These are phyloP conservation scores for Papilio elwesi DNA, from an alignment of 2,888 invertebrate genomes.

Conservation along the genomic window DNA sequence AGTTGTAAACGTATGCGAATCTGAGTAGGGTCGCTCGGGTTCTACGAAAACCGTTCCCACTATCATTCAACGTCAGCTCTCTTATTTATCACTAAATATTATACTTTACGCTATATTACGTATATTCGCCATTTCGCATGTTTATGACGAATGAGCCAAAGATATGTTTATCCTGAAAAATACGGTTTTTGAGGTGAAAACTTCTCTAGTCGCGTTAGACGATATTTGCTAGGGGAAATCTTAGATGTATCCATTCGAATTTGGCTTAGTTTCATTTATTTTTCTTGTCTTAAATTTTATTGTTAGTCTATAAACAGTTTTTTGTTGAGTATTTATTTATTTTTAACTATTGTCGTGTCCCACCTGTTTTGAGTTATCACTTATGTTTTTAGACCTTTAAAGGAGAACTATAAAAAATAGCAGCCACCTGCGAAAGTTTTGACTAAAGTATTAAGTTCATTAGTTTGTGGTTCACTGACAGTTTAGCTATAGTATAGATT, in stretches of 20 bases:
- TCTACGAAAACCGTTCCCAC: slow-evolving; percentile 50
- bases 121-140: neutral
- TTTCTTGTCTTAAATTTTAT: too few species aligned
- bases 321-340: too few species aligned
- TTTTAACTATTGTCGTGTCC: too few species aligned
- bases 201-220: neutral
- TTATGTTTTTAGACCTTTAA: too few species aligned
- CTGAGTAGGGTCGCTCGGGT: slow-evolving; percentile 48
- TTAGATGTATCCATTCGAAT: too few species aligned
- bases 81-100: slow-evolving; percentile 71
- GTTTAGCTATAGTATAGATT: neutral
- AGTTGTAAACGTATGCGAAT: slow-evolving; percentile 63
- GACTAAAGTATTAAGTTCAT: too few species aligned
- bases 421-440: too few species aligned
- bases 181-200: neutral
- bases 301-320: too few species aligned
- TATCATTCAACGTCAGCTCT: slow-evolving; percentile 74
- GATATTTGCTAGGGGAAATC: too few species aligned
- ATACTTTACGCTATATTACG: slow-evolving; percentile 21
- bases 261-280: too few species aligned
- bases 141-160: slow-evolving; percentile 7
- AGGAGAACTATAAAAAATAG: too few species aligned
- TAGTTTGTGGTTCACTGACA: neutral
- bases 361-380: too few species aligned
- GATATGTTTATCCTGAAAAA: neutral